Percentiles rank a stretch among this genome's conserved stretches.
These are phyloP conservation scores for Menidia menidia DNA, from an alignment of 2,797 vertebrate genomes.

Conservation along the genomic window DNA sequence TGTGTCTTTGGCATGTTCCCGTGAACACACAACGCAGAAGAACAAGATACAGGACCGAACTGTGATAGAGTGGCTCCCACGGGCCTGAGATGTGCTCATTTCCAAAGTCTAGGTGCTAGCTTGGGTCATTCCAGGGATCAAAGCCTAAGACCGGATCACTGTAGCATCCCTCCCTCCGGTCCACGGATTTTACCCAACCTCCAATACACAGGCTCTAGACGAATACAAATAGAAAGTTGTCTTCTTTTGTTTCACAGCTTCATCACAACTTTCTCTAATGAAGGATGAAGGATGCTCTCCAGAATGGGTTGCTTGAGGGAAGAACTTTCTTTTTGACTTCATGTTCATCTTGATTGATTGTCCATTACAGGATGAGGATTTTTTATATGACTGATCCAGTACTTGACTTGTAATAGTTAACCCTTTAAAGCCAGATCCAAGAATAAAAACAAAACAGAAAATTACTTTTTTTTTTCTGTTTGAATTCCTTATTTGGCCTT, in stretches of 20 bases:
- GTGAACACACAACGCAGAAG: slow-evolving; percentile 14
- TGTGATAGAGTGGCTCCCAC: slow-evolving; percentile 73
- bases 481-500: too few relatives aligned
- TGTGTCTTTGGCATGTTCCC: not conserved
- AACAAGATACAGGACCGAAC: slow-evolving; percentile 31
- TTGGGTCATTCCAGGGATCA: slow-evolving; percentile 77
- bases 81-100: slow-evolving; percentile 76
- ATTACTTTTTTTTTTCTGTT: too few relatives aligned
- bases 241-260: slow-evolving; percentile 53
- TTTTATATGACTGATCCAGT: slow-evolving; percentile 21
- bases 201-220: slow-evolving; percentile 18
- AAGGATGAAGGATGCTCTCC: slow-evolving; percentile 36
- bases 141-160: slow-evolving; percentile 76
- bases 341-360: slow-evolving; percentile 27
- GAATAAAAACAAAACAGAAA: too few relatives aligned
- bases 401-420: not conserved
- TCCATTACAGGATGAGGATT: slow-evolving; percentile 27
- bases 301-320: slow-evolving; percentile 48
- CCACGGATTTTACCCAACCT: slow-evolving; percentile 34
- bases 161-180: slow-evolving; percentile 64
- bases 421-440: too few relatives aligned
- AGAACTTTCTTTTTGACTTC: slow-evolving; percentile 48
- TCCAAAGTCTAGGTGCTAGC: slow-evolving; percentile 66
- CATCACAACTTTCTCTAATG: slow-evolving; percentile 45
- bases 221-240: slow-evolving; percentile 55